Percentiles rank a stretch among this genome's conserved stretches.
These are phyloP conservation scores for Patella ulyssiponensis DNA, from an alignment of 2,888 invertebrate genomes.

Conservation along the genomic window DNA sequence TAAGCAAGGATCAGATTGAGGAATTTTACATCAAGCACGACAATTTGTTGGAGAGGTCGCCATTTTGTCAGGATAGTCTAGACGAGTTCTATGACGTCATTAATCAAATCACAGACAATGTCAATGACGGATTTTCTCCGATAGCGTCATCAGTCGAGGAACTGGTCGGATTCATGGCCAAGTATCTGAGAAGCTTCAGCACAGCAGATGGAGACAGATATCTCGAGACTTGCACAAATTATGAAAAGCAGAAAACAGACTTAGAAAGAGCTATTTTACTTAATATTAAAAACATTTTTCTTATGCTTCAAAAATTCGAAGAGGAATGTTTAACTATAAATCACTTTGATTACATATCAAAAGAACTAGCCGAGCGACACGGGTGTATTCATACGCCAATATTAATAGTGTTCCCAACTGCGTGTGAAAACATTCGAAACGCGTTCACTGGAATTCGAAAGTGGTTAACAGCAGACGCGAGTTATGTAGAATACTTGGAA, in stretches of 20 bases:
- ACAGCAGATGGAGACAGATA: slow-evolving; percentile 51
- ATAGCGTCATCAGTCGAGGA: slow-evolving; percentile 42
- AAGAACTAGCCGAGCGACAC: slow-evolving; percentile 51
- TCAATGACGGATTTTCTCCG: slow-evolving; percentile 52
- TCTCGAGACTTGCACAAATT: slow-evolving; percentile 61
- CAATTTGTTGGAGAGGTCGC: background rate
- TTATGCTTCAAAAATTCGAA: slow-evolving; percentile 61
- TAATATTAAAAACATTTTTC: slow-evolving; percentile 51
- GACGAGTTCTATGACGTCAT: slow-evolving; percentile 41
- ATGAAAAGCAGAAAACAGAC: slow-evolving; percentile 59
- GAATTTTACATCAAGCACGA: slow-evolving; percentile 35
- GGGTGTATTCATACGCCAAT: slow-evolving; percentile 58
- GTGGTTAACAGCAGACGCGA: slow-evolving; percentile 61
- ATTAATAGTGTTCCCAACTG: slow-evolving; percentile 58
- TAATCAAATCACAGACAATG: slow-evolving; percentile 41
- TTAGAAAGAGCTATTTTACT: slow-evolving; percentile 47
- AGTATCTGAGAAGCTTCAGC: slow-evolving; percentile 62
- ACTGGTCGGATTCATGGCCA: slow-evolving; percentile 52
- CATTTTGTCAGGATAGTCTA: background rate
- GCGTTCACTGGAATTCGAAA: slow-evolving; percentile 50
- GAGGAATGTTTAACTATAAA: slow-evolving; percentile 49
- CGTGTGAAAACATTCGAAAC: slow-evolving; percentile 59
- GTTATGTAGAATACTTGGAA: slow-evolving; percentile 57
- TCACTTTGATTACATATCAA: slow-evolving; percentile 55
- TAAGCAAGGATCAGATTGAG: slow-evolving; percentile 49